Evolutionary conservation across 1,140 invertebrate genomes (phyloP).

Genomic region (Bicyclus anynana): DNA sequence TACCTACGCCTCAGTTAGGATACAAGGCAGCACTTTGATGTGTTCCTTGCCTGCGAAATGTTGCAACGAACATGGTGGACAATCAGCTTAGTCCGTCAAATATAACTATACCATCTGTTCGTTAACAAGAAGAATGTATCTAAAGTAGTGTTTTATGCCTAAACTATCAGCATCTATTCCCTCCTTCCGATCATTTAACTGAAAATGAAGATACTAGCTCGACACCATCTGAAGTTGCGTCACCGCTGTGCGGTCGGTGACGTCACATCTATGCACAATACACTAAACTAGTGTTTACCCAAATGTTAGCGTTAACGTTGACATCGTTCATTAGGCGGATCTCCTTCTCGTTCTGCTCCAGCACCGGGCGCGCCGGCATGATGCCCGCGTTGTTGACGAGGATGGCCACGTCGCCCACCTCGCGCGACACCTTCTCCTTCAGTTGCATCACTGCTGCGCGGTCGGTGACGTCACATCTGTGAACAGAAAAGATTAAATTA

Average conservation of each 20-base stretch:
- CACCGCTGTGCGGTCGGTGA: constrained; percentile 81
- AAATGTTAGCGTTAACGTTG: constrained; percentile 88
- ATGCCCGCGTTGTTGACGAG: constrained; percentile 94
- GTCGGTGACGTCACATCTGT: constrained; percentile 84
- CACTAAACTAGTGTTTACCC: constrained; percentile 80
- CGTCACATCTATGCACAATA: constrained; percentile 81
- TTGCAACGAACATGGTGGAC: too few relatives aligned
- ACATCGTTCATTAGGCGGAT: constrained; percentile 85
- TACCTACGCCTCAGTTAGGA: too few relatives aligned
- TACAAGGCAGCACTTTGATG: too few relatives aligned
- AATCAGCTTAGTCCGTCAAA: too few relatives aligned
- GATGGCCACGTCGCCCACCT: constrained; percentile 84
- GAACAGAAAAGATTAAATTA: constrained; percentile 18
- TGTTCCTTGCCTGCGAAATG: too few relatives aligned
- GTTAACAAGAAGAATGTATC: too few relatives aligned
- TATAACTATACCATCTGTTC: too few relatives aligned
- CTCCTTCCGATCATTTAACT: too few relatives aligned
- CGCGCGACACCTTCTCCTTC: constrained; percentile 78
- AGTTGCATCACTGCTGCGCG: constrained; percentile 79
- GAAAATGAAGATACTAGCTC: too few relatives aligned
- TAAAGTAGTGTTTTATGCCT: too few relatives aligned
- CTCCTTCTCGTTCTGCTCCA: constrained; percentile 81
- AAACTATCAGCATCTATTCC: too few relatives aligned
- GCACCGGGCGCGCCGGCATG: constrained; percentile 86
- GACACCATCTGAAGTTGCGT: constrained; percentile 78